These are phyloP conservation scores for Ophonus ardosiacus DNA, from an alignment of 2,888 invertebrate species.

Conservation along the genomic window DNA sequence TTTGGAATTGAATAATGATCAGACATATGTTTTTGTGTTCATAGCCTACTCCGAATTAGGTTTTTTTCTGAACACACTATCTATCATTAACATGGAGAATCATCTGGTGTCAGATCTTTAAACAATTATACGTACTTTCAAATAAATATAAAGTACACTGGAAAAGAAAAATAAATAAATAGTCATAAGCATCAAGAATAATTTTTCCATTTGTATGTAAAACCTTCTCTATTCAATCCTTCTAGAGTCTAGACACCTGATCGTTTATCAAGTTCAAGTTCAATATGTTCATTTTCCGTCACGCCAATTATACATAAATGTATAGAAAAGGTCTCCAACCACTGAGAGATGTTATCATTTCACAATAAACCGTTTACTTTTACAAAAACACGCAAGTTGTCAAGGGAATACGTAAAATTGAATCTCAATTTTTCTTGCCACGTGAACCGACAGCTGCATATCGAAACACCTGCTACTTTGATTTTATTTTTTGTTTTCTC, in stretches of 20 bases:
- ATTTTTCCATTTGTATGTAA: not conserved
- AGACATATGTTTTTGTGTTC: no score
- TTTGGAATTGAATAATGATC: no score
- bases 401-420: not conserved
- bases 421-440: not conserved
- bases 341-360: not conserved
- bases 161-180: not conserved
- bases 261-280: conserved; percentile 9
- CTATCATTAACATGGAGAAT: not conserved
- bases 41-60: no score
- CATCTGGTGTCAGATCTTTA: no score
- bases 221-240: not conserved
- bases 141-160: not conserved
- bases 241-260: not conserved
- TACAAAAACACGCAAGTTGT: conserved; percentile 3
- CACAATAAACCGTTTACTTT: not conserved
- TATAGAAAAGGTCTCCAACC: not conserved
- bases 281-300: not conserved
- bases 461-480: conserved; percentile 1
- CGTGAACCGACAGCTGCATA: not conserved
- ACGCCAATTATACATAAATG: not conserved
- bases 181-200: no score
- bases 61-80: no score
- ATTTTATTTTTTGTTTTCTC: conserved; percentile 12
- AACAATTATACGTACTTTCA: not conserved